Base-by-base conservation (phyloP, 2,113 vertebrate species). In the Himantopus leucocephalus region DNA sequence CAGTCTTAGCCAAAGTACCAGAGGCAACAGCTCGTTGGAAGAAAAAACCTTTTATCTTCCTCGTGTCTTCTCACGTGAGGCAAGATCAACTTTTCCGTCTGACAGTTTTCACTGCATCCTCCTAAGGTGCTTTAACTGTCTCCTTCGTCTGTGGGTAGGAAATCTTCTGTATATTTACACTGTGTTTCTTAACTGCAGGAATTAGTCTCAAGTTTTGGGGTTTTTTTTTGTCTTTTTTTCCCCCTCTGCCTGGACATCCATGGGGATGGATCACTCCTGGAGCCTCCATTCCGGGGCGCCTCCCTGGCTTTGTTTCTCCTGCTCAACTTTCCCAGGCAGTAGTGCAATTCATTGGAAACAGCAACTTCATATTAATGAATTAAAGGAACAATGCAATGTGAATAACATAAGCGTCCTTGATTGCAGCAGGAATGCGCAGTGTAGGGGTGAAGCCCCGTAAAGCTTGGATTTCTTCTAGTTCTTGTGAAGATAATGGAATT, bases 311-410 rank as follows among this genome's bases (percentile, higher is more conserved):
- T 83, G 41, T 73, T 64, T 58, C 67, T 90, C 30, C 64, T 14
- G 26, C 76, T 78, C 37, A 63, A 18, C 37, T 55, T 93, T 39
- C 45, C 71, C 17, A 22, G 43, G n/a, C 24, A 39, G 66, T 6
- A n/a, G 26, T 45, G 26, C 21, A 67, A 3, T 35, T 63, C 43
- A 18, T n/a, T 85, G 45, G 21, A 80, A 92, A 47, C 8, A 47
- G 43, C 72, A 45, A 5, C 29, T 75, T 75, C 20, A 0, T 53
- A 7, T 47, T 41, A 39, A 37, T 39, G 7, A 74, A 45, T 53
- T 45, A 63, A 88, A 45, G 45, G 52, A 43, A 1, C 5, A 47
- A 34, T 52, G 15, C 16, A 4, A 0, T 0, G 0, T 9, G 37
- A 18, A 5, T 41, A 58, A 21, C 23, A 1, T 5, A 4, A 56